Conservation (phyloP, 23 tunicate species). For the Aplidium turbinatum region DNA sequence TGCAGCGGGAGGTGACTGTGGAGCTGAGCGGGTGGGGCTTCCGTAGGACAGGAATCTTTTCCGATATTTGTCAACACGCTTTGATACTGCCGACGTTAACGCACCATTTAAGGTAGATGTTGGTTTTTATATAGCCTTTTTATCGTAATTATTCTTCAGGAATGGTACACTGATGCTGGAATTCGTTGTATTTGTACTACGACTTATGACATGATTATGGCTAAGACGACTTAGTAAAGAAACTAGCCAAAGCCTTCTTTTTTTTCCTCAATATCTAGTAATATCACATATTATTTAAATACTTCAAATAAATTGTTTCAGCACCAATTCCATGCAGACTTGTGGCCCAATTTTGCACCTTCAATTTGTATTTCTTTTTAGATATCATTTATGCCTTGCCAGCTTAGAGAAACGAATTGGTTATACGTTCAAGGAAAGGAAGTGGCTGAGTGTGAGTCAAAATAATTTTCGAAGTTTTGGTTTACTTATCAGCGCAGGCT, state of each 20-base stretch:
- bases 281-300: no score
- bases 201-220: no score
- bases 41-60: conserved; percentile 88
- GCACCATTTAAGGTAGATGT: conserved; percentile 75
- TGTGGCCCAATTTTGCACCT: neutral
- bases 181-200: no score
- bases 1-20: conserved; percentile 95
- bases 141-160: no score
- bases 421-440: conserved; percentile 84
- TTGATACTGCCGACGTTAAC: conserved; percentile 90
- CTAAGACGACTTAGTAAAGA: no score
- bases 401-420: conserved; percentile 67
- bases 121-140: neutral
- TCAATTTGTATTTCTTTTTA: conserved; percentile 10
- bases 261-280: no score
- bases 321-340: no score
- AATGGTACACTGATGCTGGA: no score
- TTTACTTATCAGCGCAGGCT: no score
- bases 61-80: conserved; percentile 95
- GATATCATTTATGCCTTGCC: conserved; percentile 80
- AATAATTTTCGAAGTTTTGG: no score
- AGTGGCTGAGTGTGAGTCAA: conserved; percentile 85
- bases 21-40: conserved; percentile 91
- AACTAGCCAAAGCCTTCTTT: no score
- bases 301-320: no score